Percentiles rank a stretch among this genome's conserved stretches.
Conservation (phyloP, 2,888 invertebrate species). For the Philereme vetulata region DNA sequence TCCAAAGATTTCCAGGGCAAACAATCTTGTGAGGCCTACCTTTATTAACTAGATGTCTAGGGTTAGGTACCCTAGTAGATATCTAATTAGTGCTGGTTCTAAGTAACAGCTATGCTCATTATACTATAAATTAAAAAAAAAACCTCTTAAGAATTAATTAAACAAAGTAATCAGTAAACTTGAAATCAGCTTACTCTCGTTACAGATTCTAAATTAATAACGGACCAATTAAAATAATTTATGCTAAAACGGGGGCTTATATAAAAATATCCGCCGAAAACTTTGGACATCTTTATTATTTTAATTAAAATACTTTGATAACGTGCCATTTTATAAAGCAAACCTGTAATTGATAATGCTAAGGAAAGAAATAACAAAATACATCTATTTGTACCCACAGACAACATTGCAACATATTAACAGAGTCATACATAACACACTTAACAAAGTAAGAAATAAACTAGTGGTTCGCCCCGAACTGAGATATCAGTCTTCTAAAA, state of each 20-base stretch:
- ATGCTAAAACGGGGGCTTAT: constrained; percentile 35
- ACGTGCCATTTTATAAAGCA: constrained; percentile 19
- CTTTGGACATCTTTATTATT: constrained; percentile 36
- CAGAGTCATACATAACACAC: too few relatives aligned
- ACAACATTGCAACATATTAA: too few relatives aligned
- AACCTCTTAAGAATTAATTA: constrained; percentile 40
- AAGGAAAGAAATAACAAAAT: background rate
- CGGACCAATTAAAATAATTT: constrained; percentile 41
- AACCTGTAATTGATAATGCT: background rate
- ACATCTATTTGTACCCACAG: too few relatives aligned
- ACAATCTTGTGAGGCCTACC: too few relatives aligned
- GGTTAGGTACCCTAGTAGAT: too few relatives aligned
- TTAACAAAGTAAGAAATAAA: too few relatives aligned
- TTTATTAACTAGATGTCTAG: too few relatives aligned
- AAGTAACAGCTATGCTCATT: constrained; percentile 24
- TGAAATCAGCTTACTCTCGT: constrained; percentile 23
- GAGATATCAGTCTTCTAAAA: too few relatives aligned
- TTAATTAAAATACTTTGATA: constrained; percentile 32
- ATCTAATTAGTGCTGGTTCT: constrained; percentile 16
- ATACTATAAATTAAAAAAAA: constrained; percentile 38
- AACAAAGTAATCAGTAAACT: constrained; percentile 41
- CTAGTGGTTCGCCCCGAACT: too few relatives aligned
- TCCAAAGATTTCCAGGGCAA: too few relatives aligned
- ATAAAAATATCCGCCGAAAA: constrained; percentile 37
- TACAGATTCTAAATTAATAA: constrained; percentile 39